phyloP scores from a whole-genome alignment of 2,113 vertebrate species.

The Pelecanus crispus region DNA sequence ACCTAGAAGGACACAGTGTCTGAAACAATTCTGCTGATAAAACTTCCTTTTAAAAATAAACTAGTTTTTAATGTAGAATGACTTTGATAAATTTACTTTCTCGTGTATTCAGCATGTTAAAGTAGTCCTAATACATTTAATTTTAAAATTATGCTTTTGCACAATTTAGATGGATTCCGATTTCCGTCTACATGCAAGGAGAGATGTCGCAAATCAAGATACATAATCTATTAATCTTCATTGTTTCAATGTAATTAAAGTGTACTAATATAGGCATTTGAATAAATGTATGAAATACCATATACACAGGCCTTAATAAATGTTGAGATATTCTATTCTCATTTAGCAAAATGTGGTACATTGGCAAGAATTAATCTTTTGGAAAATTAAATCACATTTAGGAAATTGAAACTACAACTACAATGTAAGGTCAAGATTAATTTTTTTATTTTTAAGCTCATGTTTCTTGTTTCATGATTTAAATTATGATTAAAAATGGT shows the following conservation, averaged over 20 bases:
- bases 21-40: not conserved
- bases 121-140: not conserved
- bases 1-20: not conserved
- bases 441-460: not conserved
- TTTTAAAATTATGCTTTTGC: not conserved
- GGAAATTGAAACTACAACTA: not conserved
- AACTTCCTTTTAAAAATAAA: not conserved
- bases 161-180: not conserved
- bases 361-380: not conserved
- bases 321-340: not conserved
- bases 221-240: not conserved
- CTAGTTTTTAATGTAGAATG: not conserved
- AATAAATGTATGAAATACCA: not conserved
- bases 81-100: not conserved
- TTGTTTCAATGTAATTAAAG: not conserved
- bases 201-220: not conserved
- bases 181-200: not conserved
- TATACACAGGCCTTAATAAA: not conserved
- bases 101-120: not conserved
- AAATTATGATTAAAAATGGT: not conserved
- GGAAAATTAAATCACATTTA: not conserved
- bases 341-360: not conserved
- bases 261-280: not conserved
- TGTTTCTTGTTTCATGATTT: not conserved
- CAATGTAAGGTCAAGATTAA: not conserved